A percentile compares a stretch with the other conserved stretches of the same genome.
Conservation (phyloP, 2,888 invertebrate genomes). For the Euzetes globulus region DNA sequence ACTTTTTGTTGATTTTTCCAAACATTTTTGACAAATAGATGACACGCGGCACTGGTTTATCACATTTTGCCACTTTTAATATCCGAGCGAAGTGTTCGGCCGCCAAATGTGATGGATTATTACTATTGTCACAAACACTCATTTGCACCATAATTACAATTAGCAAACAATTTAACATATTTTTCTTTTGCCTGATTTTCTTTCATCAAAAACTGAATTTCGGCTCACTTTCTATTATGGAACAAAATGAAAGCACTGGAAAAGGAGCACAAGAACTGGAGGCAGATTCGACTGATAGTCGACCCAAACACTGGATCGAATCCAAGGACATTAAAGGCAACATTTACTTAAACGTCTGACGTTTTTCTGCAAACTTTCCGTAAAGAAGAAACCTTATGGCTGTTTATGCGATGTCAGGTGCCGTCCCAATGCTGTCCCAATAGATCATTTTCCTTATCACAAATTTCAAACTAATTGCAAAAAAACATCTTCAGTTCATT, state of each 20-base stretch:
- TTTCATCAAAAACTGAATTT: background rate
- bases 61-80: slow-evolving; percentile 7
- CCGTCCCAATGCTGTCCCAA: too few relatives aligned
- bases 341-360: background rate
- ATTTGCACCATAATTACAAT: background rate
- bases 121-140: background rate
- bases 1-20: slow-evolving; percentile 5
- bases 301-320: background rate
- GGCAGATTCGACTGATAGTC: background rate
- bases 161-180: slow-evolving; percentile 26
- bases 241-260: background rate
- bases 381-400: too few relatives aligned
- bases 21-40: slow-evolving; percentile 1
- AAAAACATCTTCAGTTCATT: too few relatives aligned
- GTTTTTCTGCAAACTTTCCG: background rate
- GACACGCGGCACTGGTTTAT: slow-evolving; percentile 13
- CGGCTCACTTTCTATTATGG: background rate
- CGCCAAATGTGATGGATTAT: background rate
- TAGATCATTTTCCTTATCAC: too few relatives aligned
- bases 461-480: too few relatives aligned
- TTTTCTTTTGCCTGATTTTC: background rate
- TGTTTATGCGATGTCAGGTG: too few relatives aligned
- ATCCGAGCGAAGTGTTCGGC: slow-evolving; percentile 12
- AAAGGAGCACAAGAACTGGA: background rate
- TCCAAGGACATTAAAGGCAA: background rate